Evolutionary conservation across 2,888 invertebrate species (phyloP).

Genomic region (Apamea sordens): DNA sequence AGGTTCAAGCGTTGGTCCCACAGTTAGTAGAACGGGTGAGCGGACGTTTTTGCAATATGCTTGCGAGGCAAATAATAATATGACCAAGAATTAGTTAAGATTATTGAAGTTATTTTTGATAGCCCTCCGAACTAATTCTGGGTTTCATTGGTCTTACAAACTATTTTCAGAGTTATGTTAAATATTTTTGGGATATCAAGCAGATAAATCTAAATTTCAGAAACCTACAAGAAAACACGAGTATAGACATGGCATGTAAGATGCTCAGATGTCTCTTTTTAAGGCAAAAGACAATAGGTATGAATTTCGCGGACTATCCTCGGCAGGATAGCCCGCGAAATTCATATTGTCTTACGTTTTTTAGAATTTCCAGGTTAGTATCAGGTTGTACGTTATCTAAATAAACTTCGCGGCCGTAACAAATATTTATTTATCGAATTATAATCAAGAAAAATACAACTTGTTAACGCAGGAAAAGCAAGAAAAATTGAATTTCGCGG

Average conservation of each 20-base stretch:
- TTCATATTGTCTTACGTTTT: no score
- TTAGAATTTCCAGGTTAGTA: no score
- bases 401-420: no score
- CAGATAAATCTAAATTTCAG: not conserved
- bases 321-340: no score
- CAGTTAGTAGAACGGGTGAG: not conserved
- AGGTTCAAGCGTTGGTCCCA: not conserved
- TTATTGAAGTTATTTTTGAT: not conserved
- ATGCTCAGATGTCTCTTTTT: not conserved
- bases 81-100: not conserved
- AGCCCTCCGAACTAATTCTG: not conserved
- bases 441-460: no score
- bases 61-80: not conserved
- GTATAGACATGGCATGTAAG: not conserved
- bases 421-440: no score
- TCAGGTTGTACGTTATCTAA: no score
- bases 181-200: not conserved
- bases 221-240: no score
- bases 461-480: no score
- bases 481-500: no score
- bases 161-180: not conserved
- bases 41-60: not conserved
- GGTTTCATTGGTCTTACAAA: not conserved
- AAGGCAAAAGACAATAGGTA: no score
- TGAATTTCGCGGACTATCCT: no score